Base-by-base conservation (phyloP, 2,797 vertebrate genomes). In the Rhabdomys pumilio region DNA sequence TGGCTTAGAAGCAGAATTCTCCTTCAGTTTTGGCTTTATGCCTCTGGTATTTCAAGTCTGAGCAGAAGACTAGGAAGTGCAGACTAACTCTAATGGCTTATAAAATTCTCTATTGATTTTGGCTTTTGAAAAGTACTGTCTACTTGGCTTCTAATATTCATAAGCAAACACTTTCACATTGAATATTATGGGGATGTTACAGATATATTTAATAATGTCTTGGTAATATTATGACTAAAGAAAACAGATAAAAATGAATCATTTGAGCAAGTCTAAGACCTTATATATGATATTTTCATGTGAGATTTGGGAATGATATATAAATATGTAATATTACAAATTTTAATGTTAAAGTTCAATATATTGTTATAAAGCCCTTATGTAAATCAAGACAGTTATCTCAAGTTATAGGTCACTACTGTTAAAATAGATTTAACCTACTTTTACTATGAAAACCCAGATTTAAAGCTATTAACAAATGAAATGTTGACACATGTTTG, bases 51-150 rank as follows among this genome's bases (percentile, higher is more conserved):
- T 94, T 88, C 41, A 63, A 61, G 50, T 94, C 76, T 92, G 29
- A 22, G 59, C 59, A 87, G 41, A 91, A 57, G 31, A 57, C 76
- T 91, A 22, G 19, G 26, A 50, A 89, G 87, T 81, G 90, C 86
- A 92, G 38, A 29, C 41, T 55, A 93, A 76, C 9, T 93, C 34
- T 91, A 92, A 96, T 77, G 20, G 59, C 73, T 90, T 92, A 88
- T 44, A 4, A 44, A 63, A 22, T 90, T 96, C 55, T 53, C 47
- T 53, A 89, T 41, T 85, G 84, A 97, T 91, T 96, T 96, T 95
- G 83, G n/a, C 31, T 87, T 95, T 24, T 95, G 34, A 80, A 53
- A 53, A 87, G 4, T 17, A 72, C 53, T 90, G n/a, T 89, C 59
- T 90, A 76, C 22, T 59, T 82, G 31, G 81, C 38, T 94, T 96